Conservation (phyloP, 2,113 vertebrate genomes). For the Apaloderma vittatum region DNA sequence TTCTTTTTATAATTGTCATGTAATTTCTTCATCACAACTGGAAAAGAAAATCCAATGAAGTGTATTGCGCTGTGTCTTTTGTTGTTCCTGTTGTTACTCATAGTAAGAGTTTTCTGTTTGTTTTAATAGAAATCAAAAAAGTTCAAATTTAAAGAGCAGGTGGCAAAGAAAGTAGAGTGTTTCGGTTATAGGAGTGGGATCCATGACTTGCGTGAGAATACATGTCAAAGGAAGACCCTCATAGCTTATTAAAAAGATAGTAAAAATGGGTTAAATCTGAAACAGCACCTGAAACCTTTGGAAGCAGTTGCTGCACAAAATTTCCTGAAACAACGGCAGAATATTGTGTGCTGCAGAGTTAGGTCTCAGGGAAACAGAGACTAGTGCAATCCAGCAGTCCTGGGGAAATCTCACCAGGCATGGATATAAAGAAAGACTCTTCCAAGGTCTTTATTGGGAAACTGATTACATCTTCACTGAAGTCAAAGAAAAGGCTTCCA, state of each 20-base stretch:
- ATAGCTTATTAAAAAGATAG: background rate
- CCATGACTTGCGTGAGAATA: background rate
- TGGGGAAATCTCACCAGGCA: background rate
- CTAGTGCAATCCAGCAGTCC: background rate
- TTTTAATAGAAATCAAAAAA: background rate
- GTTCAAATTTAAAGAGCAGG: background rate
- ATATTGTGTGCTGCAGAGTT: background rate
- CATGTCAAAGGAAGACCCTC: accelerated
- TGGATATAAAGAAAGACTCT: background rate
- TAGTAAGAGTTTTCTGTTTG: background rate
- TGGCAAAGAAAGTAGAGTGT: background rate
- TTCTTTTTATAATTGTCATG: background rate
- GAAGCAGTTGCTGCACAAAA: background rate
- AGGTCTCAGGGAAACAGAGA: background rate
- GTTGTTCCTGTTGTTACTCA: background rate
- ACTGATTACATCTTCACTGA: background rate
- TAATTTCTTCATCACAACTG: background rate
- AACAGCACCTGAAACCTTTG: background rate
- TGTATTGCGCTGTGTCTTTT: background rate
- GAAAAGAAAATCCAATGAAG: background rate
- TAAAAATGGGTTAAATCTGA: background rate
- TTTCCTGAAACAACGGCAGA: background rate
- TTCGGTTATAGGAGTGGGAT: background rate
- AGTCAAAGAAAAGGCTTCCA: background rate
- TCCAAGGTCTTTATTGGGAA: background rate